These are phyloP conservation scores for Cyphotilapia sp. DNA, from an alignment of 2,113 vertebrate species.

Conservation along the genomic window DNA sequence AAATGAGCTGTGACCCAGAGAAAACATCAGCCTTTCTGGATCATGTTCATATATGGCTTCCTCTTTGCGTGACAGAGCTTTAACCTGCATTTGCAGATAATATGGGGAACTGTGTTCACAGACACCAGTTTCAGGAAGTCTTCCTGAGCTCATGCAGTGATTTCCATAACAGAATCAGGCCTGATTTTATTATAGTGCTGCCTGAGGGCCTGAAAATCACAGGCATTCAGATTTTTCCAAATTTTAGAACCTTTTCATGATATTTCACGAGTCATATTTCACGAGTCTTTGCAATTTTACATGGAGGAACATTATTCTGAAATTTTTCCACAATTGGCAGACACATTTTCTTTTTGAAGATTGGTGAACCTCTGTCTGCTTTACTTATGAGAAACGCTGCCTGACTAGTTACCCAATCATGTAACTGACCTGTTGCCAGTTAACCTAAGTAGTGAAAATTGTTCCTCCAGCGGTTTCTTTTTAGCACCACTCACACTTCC, in stretches of 20 bases:
- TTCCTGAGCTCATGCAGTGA: neutral
- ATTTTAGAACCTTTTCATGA: neutral
- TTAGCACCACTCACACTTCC: neutral
- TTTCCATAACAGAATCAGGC: neutral
- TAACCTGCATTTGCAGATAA: neutral
- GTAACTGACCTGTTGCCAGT: neutral
- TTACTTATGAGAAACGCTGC: neutral
- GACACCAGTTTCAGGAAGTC: neutral
- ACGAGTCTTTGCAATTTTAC: neutral
- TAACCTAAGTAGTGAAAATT: neutral
- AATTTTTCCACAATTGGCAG: neutral
- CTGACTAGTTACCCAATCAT: neutral
- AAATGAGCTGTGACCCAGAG: neutral
- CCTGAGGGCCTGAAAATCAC: neutral
- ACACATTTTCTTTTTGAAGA: neutral
- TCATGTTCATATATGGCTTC: neutral
- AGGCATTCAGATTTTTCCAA: neutral
- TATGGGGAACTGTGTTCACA: neutral
- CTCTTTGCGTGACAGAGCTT: neutral
- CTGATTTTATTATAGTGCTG: neutral
- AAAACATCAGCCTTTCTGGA: neutral
- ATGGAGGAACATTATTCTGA: rapidly evolving
- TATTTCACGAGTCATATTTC: neutral
- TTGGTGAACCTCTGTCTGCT: neutral
- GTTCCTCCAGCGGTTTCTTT: neutral